Base-by-base conservation (phyloP, 2,888 invertebrate species). In the Hydraecia micacea region DNA sequence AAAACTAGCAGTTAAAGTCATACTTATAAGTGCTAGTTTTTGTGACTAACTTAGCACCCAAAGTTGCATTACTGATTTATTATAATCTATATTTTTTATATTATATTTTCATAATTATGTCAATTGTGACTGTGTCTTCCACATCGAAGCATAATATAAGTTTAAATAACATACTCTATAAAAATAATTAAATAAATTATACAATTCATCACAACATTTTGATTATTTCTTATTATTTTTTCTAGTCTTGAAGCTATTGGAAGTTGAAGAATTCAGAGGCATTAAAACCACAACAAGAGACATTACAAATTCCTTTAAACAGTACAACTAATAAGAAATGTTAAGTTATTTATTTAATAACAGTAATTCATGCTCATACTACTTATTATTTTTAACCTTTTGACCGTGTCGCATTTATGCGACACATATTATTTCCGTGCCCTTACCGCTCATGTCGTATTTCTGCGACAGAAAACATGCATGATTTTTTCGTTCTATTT, bases 1-100 rank as follows among this genome's bases (percentile, higher is more conserved):
- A 65, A 72, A 63, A 63, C 11, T 25, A 63, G 9, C 62, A 32
- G 25, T 25, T 63, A 63, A 25, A 63, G 36, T 63, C 25, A 63
- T 36, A 46, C 62, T 32, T 32, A 28, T 39, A 78, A 36, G 15
- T 62, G 66, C 25, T 83, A 72, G n/a, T 58, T 81, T 60, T 65
- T 68, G 55, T 79, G 71, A 84, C 84, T 84, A 36, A 68, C 65
- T 69, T 86, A 86, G 84, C 84, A 85, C 84, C 87, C 60, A 66
- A 71, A 74, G 68, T 86, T 86, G 36, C 11, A 55, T 46, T 46
- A 55, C 3, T 36, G 28, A 66, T 66, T 39, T 76, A 69, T 70
- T 49, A 46, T 42, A 67, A 58, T 58, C 11, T 49, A 60, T 2
- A 65, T 79, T 65, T 60, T n/a, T n/a, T 58, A 58, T n/a, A 58